Percentiles rank a stretch among this genome's conserved stretches.
Conservation (phyloP, 1,140 invertebrate genomes). For the Drosophila navojoa region DNA sequence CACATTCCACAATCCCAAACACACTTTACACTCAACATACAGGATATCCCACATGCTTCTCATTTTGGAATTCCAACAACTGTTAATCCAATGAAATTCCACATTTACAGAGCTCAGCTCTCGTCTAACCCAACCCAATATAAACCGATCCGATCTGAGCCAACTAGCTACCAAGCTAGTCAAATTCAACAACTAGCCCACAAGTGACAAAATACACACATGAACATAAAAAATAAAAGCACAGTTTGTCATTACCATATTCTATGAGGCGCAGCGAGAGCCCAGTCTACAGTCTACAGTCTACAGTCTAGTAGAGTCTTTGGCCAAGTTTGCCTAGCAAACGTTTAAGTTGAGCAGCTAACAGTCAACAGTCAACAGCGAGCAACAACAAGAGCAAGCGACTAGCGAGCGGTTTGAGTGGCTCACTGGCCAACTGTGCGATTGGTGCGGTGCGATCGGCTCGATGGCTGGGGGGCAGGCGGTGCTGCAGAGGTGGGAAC, state of each 20-base stretch:
- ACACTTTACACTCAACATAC: not conserved
- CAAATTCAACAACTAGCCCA: conserved; percentile 39
- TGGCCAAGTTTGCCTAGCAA: conserved; percentile 66
- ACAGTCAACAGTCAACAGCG: conserved; percentile 2
- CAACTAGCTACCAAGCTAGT: conserved; percentile 16
- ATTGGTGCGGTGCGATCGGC: not conserved
- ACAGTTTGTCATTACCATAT: conserved; percentile 66
- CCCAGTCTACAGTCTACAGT: conserved; percentile 13
- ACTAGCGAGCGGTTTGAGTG: conserved; percentile 17
- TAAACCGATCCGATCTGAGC: not conserved
- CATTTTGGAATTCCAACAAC: conserved; percentile 14
- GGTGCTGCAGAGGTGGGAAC: conserved; percentile 10
- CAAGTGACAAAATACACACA: conserved; percentile 72
- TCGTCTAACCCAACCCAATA: not conserved
- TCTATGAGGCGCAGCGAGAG: conserved; percentile 26
- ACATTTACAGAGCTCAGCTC: not conserved
- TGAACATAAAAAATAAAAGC: conserved; percentile 67
- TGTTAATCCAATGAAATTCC: conserved; percentile 28
- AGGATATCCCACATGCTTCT: conserved; percentile 15
- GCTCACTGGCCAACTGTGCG: conserved; percentile 1
- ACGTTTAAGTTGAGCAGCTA: conserved; percentile 47
- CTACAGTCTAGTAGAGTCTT: conserved; percentile 24
- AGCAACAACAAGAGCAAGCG: conserved; percentile 2
- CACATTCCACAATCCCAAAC: not conserved
- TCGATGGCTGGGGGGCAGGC: not conserved